Percentiles rank a stretch among this genome's conserved stretches.
These are phyloP conservation scores for Chaetura pelagica DNA, from an alignment of 2,113 vertebrate species.

Conservation along the genomic window DNA sequence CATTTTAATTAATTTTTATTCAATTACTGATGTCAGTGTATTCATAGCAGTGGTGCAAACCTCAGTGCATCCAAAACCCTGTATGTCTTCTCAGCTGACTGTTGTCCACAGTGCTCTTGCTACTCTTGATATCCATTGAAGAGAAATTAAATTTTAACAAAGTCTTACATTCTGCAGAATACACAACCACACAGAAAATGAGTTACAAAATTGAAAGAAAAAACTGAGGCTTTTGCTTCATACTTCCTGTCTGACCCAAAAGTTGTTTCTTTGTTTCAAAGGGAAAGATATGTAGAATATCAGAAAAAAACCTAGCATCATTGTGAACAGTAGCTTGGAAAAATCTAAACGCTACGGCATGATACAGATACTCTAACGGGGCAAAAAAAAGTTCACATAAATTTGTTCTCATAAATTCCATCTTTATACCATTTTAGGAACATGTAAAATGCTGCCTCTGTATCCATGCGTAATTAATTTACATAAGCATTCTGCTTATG, in stretches of 20 bases:
- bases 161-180: background rate
- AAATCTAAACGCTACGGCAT: background rate
- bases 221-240: background rate
- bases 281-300: background rate
- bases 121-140: too few species aligned
- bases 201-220: background rate
- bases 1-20: too few species aligned
- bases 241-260: background rate
- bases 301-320: background rate
- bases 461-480: background rate
- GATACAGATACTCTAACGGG: background rate
- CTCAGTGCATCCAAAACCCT: too few species aligned
- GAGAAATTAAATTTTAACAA: background rate
- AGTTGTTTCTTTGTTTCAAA: background rate
- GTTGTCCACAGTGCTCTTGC: too few species aligned
- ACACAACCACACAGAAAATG: background rate
- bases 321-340: rapidly evolving
- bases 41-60: too few species aligned
- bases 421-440: background rate
- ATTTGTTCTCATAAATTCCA: background rate
- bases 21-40: too few species aligned
- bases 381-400: background rate
- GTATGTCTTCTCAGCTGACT: too few species aligned
- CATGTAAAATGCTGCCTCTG: background rate
- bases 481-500: background rate